Base-by-base conservation (phyloP, 2,888 invertebrate species). In the Neria commutata region DNA sequence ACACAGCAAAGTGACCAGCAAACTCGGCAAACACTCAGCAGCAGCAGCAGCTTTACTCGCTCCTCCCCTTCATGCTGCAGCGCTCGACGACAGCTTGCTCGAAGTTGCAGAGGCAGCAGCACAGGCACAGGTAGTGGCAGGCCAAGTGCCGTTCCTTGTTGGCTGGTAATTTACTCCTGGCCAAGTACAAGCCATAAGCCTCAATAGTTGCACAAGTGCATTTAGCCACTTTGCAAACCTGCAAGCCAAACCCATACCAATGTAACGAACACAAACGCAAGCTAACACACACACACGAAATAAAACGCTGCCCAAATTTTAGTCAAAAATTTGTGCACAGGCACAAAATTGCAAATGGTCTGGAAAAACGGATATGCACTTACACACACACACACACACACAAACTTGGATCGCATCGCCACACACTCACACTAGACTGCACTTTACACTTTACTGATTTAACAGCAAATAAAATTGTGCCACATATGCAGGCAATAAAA, bases 321-420 rank as follows among this genome's bases (percentile, higher is more conserved):
- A 4, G 4, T 14, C 14, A 6, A 8, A 37, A 37, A 14, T 37
- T n/a, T 8, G n/a, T 6, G 42, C 3, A 42, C 17, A 19, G 14
- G 42, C 37, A 3, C 17, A 42, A 42, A 42, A 19, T 42, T 17
- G 42, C 14, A 42, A 42, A 42, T 42, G 42, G 42, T 5, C 2
- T 14, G 42, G 42, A 42, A 42, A n/a, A 42, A 42, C 42, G 42
- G 19, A 42, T 19, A 8, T 37, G 11, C 19, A 46, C 40, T 46
- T 42, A 33, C 46, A 26, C 25, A 54, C 33, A 54, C 11, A 50
- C 34, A 40, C 56, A 49, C 25, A n/a, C 19, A 11, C 23, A 45
- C 42, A 29, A 10, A n/a, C 42, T 11, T 21, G 49, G 2, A 21
- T 21, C 1, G 3, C 33, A 33, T 34, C 45, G 33, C 46, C 19